These are phyloP conservation scores for Metaphire vulgaris DNA, from an alignment of 1,140 invertebrate species.

Conservation along the genomic window DNA sequence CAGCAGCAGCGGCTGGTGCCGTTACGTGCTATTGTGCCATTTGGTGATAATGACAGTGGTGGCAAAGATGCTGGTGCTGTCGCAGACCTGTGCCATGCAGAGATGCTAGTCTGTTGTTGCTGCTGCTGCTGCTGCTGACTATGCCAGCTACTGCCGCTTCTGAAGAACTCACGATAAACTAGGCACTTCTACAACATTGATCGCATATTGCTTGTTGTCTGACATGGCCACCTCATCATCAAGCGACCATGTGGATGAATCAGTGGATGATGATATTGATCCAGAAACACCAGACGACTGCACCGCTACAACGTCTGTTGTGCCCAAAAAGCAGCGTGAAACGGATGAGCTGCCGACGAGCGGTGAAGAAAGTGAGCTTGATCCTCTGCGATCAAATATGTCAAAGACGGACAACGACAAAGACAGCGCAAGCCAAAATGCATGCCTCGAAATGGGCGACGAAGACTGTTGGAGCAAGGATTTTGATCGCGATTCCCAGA, in stretches of 20 bases:
- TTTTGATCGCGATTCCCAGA: background rate
- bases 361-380: background rate
- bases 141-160: too few species aligned
- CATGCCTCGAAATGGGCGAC: background rate
- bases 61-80: too few species aligned
- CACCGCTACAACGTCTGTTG: background rate
- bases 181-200: background rate
- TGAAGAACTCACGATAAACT: too few species aligned
- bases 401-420: background rate
- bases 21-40: too few species aligned
- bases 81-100: too few species aligned
- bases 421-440: background rate
- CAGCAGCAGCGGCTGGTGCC: too few species aligned
- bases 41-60: too few species aligned
- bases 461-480: background rate
- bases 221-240: background rate
- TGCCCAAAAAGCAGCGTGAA: background rate
- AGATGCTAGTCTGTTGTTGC: too few species aligned
- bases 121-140: too few species aligned
- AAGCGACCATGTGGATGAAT: background rate
- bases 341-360: background rate
- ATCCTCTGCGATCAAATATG: background rate
- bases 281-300: background rate
- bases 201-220: background rate
- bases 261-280: background rate